Evolutionary conservation across 92 coral and sea anemone species (phyloP).

Genomic region (Zoanthus sociatus): DNA sequence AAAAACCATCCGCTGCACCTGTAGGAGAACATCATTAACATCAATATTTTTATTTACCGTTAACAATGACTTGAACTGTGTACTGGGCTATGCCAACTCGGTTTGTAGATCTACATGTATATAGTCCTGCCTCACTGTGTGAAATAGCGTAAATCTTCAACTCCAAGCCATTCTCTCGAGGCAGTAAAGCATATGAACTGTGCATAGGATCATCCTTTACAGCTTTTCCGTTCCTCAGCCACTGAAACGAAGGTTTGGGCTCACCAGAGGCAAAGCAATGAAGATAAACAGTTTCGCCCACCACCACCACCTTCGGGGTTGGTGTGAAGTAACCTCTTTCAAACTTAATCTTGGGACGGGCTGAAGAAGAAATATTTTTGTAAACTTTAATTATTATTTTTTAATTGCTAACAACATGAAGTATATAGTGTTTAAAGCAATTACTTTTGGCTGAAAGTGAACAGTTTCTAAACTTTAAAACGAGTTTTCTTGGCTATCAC

Average conservation of each 20-base stretch:
- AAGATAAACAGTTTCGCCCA: neutral
- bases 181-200: too few species aligned
- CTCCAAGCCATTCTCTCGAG: too few species aligned
- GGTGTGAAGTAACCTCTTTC: conserved; percentile 11
- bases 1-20: neutral
- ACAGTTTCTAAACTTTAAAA: neutral
- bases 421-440: too few species aligned
- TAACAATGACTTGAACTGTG: too few species aligned
- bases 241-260: too few species aligned
- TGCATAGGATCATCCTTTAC: neutral
- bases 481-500: too few species aligned
- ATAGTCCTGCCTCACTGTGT: too few species aligned
- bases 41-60: neutral
- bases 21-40: neutral
- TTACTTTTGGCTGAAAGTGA: too few species aligned
- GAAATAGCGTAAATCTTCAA: too few species aligned
- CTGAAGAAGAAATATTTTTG: neutral
- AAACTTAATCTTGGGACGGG: neutral
- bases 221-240: neutral
- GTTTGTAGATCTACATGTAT: conserved; percentile 5
- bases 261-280: neutral
- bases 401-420: too few species aligned
- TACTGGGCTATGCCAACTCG: neutral
- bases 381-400: neutral
- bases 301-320: conserved; percentile 4